Percentiles rank a stretch among this genome's conserved stretches.
phyloP scores from a whole-genome alignment of 2,113 vertebrate species.

The Paralichthys olivaceus region DNA sequence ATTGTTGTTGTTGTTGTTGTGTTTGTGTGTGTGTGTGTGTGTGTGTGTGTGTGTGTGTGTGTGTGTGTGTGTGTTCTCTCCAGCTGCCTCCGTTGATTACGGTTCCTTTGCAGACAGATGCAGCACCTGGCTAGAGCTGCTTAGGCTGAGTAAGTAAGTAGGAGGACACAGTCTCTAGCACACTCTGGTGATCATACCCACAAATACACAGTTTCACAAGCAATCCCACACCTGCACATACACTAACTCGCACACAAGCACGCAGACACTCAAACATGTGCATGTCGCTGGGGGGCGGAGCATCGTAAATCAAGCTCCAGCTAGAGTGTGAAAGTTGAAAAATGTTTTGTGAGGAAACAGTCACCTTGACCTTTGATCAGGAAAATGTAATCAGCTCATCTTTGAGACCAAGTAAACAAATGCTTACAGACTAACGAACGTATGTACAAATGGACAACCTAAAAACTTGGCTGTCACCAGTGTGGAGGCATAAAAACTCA shows the following conservation, averaged over 20 bases:
- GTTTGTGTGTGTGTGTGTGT: conserved; percentile 44
- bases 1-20: conserved; percentile 44
- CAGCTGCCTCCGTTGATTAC: conserved; percentile 99
- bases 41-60: conserved; percentile 31
- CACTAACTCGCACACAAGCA: conserved; percentile 53
- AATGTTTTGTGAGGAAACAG: too few species aligned
- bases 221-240: conserved; percentile 45
- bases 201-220: conserved; percentile 83
- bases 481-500: too few species aligned
- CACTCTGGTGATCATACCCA: conserved; percentile 88
- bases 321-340: conserved; percentile 87
- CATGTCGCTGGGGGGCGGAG: conserved; percentile 87
- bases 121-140: conserved; percentile 99
- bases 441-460: too few species aligned
- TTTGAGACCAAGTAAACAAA: too few species aligned
- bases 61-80: conserved; percentile 77
- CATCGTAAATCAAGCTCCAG: conserved; percentile 77
- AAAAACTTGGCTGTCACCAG: too few species aligned
- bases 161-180: conserved; percentile 93
- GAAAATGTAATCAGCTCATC: too few species aligned
- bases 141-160: conserved; percentile 99
- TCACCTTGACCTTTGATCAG: too few species aligned
- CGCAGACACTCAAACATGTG: conserved; percentile 80
- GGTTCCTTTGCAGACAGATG: conserved; percentile 99
- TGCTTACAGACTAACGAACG: too few species aligned